Evolutionary conservation across 2,888 invertebrate species (phyloP), one percentile per base, ranked within the genome.

Genomic region (Leptinotarsa tumamoca): DNA sequence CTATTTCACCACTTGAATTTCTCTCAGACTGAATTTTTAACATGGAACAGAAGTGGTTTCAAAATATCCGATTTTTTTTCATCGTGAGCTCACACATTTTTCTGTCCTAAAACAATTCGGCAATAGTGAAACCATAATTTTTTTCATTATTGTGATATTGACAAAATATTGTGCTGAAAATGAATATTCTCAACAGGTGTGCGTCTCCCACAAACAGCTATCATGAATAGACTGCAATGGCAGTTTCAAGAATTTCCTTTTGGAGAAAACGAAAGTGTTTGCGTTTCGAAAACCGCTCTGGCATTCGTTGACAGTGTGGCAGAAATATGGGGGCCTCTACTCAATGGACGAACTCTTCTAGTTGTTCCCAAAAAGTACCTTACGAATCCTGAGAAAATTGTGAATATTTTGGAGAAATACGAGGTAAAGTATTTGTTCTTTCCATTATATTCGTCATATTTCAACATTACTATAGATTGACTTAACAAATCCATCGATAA

Each of bases 271-370:
- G 95, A 96, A 84, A 90, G 90, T 14, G 90, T 91, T 4, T 95
- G 95, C 82, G 93, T 96, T 1, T 97, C 97, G 89, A 97, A 97
- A 89, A 97, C 97, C 0, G 95, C 97, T 0, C 89, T 97, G 21
- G 97, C 96, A 0, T 98, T 97, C 86, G 96, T 97, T 4, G 97
- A 97, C 87, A 95, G 96, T 0, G 93, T 96, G 10, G 92, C 94
- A 2, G 97, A 97, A 90, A 93, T 97, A 73, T 96, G 96, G 94
- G 95, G 95, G 0, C 95, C 96, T 0, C 86, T 97, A 66, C 89
- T 97, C 18, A 93, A 93, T 79, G 94, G 93, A 0, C 88, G 92
- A 77, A 90, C 94, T 0, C 86, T 97, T 71, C 86, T 97, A 23
- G 92, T 97, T 5, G 91, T 97, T 13, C 92, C 95, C 0, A 93